phyloP scores from a whole-genome alignment of 2,113 vertebrate genomes.

The Hyla sarda region DNA sequence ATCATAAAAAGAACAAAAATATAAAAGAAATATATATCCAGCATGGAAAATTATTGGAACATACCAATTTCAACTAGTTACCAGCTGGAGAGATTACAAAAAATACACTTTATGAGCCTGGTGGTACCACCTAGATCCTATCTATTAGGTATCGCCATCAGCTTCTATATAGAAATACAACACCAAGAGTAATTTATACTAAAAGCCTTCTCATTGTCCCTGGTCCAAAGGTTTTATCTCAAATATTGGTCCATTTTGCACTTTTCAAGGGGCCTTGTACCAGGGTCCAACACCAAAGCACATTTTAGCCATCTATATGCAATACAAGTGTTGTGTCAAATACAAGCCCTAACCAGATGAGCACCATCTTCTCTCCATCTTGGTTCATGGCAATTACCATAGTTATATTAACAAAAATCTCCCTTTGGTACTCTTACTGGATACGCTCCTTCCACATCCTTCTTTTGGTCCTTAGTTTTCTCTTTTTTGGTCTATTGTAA shows the following conservation, averaged over 20 bases:
- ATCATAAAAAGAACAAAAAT: neutral
- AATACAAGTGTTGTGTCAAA: neutral
- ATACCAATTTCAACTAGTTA: neutral
- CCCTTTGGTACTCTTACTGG: too few species aligned
- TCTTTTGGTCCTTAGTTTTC: too few species aligned
- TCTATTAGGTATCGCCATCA: neutral
- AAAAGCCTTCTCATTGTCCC: neutral
- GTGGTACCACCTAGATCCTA: neutral
- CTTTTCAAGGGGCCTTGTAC: neutral
- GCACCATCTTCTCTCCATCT: neutral
- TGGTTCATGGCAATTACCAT: neutral
- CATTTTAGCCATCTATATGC: neutral
- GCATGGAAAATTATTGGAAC: neutral
- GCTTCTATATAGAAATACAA: neutral
- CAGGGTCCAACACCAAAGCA: neutral
- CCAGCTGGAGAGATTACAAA: neutral
- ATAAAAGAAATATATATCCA: neutral
- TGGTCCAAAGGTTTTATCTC: neutral
- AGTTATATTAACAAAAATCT: too few species aligned
- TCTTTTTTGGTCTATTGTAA: too few species aligned
- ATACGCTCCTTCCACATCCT: too few species aligned
- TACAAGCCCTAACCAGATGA: neutral
- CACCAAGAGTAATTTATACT: neutral
- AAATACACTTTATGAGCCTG: neutral
- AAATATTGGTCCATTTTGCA: neutral